These are phyloP conservation scores for Odocoileus hemionus DNA, from an alignment of 2,113 vertebrate genomes.

Conservation along the genomic window DNA sequence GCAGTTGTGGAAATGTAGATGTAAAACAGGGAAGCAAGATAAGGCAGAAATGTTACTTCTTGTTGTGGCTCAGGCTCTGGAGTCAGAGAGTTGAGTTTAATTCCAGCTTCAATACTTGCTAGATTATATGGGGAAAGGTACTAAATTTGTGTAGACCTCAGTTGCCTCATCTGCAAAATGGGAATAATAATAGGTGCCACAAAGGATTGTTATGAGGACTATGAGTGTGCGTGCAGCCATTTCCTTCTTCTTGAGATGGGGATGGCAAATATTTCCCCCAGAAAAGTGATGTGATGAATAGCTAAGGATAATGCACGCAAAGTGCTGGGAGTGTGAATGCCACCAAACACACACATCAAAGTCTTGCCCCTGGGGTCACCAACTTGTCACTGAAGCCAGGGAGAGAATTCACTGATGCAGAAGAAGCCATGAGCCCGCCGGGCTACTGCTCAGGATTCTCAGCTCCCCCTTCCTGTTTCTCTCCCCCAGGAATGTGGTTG, in stretches of 20 bases:
- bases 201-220: neutral
- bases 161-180: neutral
- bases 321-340: neutral
- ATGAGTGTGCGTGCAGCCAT: neutral
- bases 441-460: neutral
- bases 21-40: neutral
- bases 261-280: neutral
- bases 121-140: neutral
- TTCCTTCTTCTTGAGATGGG: neutral
- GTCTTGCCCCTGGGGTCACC: neutral
- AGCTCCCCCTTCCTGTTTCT: neutral
- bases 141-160: neutral
- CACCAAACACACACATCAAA: neutral
- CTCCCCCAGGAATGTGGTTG: conserved; percentile 16
- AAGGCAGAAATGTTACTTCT: neutral
- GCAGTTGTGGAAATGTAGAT: neutral
- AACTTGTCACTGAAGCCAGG: neutral
- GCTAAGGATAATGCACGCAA: neutral
- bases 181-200: neutral
- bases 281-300: neutral
- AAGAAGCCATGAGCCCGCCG: neutral
- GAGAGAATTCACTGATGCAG: neutral
- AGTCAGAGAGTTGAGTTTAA: neutral
- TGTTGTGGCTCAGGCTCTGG: neutral
- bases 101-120: neutral